Evolutionary conservation across 2,888 invertebrate genomes (phyloP).

Genomic region (Eupithecia centaureata): DNA sequence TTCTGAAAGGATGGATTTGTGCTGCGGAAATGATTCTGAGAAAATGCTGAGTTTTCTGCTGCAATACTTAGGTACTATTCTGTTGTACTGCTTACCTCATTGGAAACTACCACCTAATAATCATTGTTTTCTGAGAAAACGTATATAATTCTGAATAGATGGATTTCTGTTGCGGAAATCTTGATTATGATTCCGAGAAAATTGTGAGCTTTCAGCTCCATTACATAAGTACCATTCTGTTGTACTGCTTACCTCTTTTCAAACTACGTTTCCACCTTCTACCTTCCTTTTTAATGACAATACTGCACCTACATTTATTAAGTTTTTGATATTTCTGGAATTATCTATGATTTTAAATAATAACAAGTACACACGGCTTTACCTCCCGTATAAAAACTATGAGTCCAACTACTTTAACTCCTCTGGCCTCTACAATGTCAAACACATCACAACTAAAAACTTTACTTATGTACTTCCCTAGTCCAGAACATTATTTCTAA

Average conservation of each 20-base stretch:
- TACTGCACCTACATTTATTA: no score
- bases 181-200: neutral
- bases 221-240: neutral
- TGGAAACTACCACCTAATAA: no score
- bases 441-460: neutral
- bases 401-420: neutral
- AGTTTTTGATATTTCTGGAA: no score
- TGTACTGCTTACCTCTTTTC: neutral
- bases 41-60: neutral
- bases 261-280: no score
- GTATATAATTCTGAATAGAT: neutral
- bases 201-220: neutral
- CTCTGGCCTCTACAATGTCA: neutral
- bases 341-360: no score
- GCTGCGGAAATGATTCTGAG: neutral
- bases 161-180: neutral
- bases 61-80: neutral
- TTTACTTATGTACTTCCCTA: conserved; percentile 14
- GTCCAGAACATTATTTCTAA: conserved; percentile 47
- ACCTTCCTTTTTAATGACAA: no score
- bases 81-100: neutral
- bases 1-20: neutral
- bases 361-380: neutral
- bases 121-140: conserved; percentile 21
- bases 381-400: neutral